These are phyloP conservation scores for Lathronympha strigana DNA, from an alignment of 2,888 invertebrate genomes.

Conservation along the genomic window DNA sequence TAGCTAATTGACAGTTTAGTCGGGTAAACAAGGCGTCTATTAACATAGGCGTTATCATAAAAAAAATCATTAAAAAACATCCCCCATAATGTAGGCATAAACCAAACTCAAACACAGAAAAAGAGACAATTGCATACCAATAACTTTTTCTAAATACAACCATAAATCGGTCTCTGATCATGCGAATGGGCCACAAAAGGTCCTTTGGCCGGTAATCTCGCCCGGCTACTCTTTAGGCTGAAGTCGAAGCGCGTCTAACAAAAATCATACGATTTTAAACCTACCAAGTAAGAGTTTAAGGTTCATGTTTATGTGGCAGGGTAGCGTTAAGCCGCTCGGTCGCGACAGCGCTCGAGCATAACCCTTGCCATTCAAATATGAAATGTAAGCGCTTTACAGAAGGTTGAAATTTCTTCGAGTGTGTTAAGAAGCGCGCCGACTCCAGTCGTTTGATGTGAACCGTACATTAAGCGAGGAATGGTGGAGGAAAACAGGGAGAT, in stretches of 20 bases:
- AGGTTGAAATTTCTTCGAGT: neutral
- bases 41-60: too few species aligned
- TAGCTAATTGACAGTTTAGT: too few species aligned
- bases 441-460: neutral
- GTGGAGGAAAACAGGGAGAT: neutral
- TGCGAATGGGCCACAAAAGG: neutral
- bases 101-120: neutral
- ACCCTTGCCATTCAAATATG: too few species aligned
- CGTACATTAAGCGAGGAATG: neutral
- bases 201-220: neutral
- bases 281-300: neutral
- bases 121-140: slow-evolving; percentile 10
- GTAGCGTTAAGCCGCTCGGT: too few species aligned
- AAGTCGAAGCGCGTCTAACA: neutral
- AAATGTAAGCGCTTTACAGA: neutral
- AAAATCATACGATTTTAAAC: neutral
- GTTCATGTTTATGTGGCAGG: neutral
- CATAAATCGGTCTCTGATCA: slow-evolving; percentile 1
- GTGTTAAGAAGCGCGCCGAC: neutral
- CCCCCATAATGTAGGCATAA: too few species aligned
- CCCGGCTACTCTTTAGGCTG: neutral
- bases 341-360: too few species aligned
- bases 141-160: slow-evolving; percentile 23
- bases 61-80: too few species aligned
- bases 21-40: too few species aligned